Evolutionary conservation across 2,888 invertebrate species (phyloP).

Genomic region (Chrysomela aeneicollis): DNA sequence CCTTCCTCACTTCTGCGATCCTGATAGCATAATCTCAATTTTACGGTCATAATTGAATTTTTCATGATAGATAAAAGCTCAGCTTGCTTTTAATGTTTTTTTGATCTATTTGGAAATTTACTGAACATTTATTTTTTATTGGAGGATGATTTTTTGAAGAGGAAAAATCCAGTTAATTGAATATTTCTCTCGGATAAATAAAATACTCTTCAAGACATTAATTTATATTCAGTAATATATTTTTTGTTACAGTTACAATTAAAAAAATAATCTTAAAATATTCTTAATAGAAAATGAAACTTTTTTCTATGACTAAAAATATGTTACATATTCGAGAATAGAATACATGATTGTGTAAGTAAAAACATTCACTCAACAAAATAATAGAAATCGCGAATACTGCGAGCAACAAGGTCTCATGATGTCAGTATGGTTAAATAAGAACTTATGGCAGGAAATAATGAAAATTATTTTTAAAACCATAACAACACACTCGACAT

Average conservation of each 20-base stretch:
- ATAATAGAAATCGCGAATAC: slow-evolving; percentile 24
- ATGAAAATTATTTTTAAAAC: background rate
- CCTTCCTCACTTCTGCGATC: no score
- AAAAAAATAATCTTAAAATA: slow-evolving; percentile 42
- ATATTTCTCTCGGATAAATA: no score
- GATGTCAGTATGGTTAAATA: background rate
- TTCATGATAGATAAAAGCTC: no score
- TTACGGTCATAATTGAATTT: no score
- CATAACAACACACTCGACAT: background rate
- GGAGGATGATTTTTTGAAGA: no score
- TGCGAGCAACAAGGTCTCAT: background rate
- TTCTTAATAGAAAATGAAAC: slow-evolving; percentile 33
- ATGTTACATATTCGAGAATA: slow-evolving; percentile 17
- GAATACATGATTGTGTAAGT: no score
- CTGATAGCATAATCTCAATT: no score
- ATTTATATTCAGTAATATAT: slow-evolving; percentile 37
- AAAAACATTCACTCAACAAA: slow-evolving; percentile 31
- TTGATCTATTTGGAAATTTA: no score
- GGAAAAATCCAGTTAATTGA: no score
- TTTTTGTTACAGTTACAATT: slow-evolving; percentile 38
- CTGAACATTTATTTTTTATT: no score
- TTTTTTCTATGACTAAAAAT: slow-evolving; percentile 20
- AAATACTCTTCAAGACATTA: slow-evolving; percentile 35
- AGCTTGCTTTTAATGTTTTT: no score
- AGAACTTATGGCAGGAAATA: background rate